A percentile compares a stretch with the other conserved stretches of the same genome.
Evolutionary conservation across 2,888 invertebrate species (phyloP).

Genomic region (Liodrosophila aerea): DNA sequence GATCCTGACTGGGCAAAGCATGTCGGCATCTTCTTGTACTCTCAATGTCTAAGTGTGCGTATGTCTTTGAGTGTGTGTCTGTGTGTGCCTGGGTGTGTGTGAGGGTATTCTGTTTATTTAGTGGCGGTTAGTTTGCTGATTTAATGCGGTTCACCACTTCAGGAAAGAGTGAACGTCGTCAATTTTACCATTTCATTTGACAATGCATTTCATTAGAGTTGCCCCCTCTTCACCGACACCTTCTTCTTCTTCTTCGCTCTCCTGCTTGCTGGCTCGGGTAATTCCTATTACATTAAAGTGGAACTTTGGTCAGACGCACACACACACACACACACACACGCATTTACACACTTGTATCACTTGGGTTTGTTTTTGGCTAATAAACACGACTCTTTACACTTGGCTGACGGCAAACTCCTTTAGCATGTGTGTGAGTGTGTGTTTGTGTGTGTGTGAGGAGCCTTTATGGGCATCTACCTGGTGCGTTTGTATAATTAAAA

Average conservation of each 20-base stretch:
- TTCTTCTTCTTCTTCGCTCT: no score
- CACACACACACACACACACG: constrained; percentile 14
- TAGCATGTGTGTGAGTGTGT: no score
- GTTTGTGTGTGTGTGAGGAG: constrained; percentile 24
- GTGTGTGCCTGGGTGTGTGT: constrained; percentile 20
- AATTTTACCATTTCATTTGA: constrained; percentile 79
- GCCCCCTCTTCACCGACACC: constrained; percentile 24
- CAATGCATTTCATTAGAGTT: constrained; percentile 76
- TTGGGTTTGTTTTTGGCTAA: constrained; percentile 63
- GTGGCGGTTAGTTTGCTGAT: constrained; percentile 77
- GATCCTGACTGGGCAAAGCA: constrained; percentile 50
- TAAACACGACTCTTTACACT: constrained; percentile 72
- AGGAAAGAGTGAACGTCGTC: constrained; percentile 74
- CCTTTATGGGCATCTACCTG: constrained; percentile 32
- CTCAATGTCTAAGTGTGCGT: constrained; percentile 1
- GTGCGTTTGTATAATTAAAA: constrained; percentile 69
- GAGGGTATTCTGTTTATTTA: constrained; percentile 58
- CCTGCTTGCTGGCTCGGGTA: constrained; percentile 29
- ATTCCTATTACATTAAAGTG: constrained; percentile 69
- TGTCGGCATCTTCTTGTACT: constrained; percentile 36
- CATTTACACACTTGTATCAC: constrained; percentile 6
- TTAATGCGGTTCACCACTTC: constrained; percentile 72
- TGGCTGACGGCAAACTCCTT: constrained; percentile 51
- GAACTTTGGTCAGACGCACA: constrained; percentile 30
- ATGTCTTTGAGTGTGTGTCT: constrained; percentile 1